Conservation (phyloP, 2,113 vertebrate genomes). For the Sinocyclocheilus rhinocerous region DNA sequence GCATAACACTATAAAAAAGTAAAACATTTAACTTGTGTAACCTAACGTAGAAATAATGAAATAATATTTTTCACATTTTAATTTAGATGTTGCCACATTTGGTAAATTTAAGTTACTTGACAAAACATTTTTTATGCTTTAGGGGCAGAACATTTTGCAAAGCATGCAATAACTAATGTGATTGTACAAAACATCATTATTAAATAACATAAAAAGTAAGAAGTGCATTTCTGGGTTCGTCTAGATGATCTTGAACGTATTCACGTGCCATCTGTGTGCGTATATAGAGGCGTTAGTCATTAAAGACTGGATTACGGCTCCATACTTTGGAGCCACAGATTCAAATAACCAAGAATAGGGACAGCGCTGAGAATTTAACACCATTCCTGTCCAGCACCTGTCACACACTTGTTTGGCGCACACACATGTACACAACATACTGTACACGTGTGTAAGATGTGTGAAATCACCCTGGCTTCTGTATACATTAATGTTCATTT, state of each 20-base stretch:
- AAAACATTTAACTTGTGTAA: too few species aligned
- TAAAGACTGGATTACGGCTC: conserved; percentile 21
- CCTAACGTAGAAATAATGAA: too few species aligned
- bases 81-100: too few species aligned
- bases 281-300: conserved; percentile 32
- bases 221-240: conserved; percentile 4
- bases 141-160: not conserved
- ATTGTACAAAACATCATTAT: not conserved
- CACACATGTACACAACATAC: conserved; percentile 38
- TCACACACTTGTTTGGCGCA: conserved; percentile 20
- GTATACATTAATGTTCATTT: not conserved
- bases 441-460: not conserved
- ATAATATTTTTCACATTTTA: too few species aligned
- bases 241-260: conserved; percentile 5
- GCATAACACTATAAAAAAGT: too few species aligned
- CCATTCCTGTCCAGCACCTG: conserved; percentile 51
- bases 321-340: conserved; percentile 24
- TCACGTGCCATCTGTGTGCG: not conserved
- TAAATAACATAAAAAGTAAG: conserved; percentile 45
- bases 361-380: conserved; percentile 44
- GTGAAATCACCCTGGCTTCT: not conserved
- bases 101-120: too few species aligned
- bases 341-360: conserved; percentile 49
- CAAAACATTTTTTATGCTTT: too few species aligned
- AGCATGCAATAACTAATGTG: not conserved